Percentiles rank a stretch among this genome's conserved stretches.
Evolutionary conservation across 2,113 vertebrate genomes (phyloP).

Genomic region (Hippocampus zosterae): DNA sequence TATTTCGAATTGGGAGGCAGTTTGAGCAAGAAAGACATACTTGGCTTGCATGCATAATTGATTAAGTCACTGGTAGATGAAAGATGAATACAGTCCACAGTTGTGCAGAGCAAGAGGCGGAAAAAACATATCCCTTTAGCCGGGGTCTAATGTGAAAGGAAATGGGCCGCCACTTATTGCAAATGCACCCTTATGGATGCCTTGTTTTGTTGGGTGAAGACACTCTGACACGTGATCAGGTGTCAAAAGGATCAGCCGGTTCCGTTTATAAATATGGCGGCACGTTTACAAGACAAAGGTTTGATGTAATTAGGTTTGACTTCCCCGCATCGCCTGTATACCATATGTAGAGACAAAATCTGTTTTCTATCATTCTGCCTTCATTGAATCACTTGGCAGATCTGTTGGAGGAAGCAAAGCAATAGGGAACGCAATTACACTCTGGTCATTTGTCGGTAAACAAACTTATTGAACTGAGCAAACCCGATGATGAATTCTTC

Average conservation of each 20-base stretch:
- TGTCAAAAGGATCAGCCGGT: slow-evolving; percentile 30
- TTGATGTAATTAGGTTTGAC: slow-evolving; percentile 22
- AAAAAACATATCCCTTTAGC: slow-evolving; percentile 39
- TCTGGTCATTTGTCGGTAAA: not conserved
- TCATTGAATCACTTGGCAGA: not conserved
- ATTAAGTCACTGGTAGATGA: slow-evolving; percentile 51
- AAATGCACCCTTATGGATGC: slow-evolving; percentile 50
- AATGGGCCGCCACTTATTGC: slow-evolving; percentile 62
- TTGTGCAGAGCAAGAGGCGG: slow-evolving; percentile 44
- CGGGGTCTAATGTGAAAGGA: slow-evolving; percentile 57
- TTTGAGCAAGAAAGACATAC: slow-evolving; percentile 46
- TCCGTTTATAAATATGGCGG: slow-evolving; percentile 39
- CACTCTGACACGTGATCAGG: slow-evolving; percentile 15
- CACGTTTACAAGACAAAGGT: slow-evolving; percentile 10
- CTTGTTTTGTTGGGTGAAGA: slow-evolving; percentile 35
- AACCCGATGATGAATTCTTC: no score
- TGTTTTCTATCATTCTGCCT: not conserved
- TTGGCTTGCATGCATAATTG: slow-evolving; percentile 61
- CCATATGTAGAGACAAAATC: not conserved
- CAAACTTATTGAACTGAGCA: no score
- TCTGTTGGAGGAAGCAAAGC: not conserved
- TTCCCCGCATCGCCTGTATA: not conserved
- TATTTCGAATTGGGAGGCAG: slow-evolving; percentile 20
- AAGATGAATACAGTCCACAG: slow-evolving; percentile 40
- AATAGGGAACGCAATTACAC: not conserved